Evolutionary conservation across 1,140 invertebrate species (phyloP), one percentile per base, ranked within the genome.

Genomic region (Thaumetopoea pityocampa): DNA sequence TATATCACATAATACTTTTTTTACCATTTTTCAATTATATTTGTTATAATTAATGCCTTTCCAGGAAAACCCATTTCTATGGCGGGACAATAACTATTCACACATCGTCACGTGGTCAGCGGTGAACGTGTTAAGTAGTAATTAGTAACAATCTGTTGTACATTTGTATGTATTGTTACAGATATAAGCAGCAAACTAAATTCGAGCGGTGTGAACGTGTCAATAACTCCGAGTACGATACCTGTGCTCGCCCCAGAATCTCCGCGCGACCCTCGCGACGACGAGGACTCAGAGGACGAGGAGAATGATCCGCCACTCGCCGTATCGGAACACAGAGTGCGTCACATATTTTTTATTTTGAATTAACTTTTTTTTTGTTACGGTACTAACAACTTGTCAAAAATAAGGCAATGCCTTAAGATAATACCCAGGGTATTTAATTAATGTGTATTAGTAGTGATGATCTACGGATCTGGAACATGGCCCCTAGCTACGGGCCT

Each of bases 171-270:
- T 37, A 7, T 42, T 14, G 16, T 14, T 24, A 1, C 50, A 81
- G 78, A 82, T 52, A 66, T 77, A 4, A 82, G 74, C 61, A 82
- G 72, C 54, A 79, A 79, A 33, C 29, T 82, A 15, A 82, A 79
- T 54, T 51, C 72, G 4, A 37, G 57, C 7, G 50, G 53, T 2
- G 69, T 82, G 49, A 82, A 82, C 27, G 74, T 82, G 26, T 79
- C 78, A 0, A 79, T 82, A 41, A 79, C 74, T 0, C 67, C 76
- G 16, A 69, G 64, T 33, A 28, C 57, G 0, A 26, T 55, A 10
- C 35, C 59, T 0, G 38, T 43, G 5, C 20, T 57, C 9, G 33
- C 61, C 2, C 59, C 67, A 7, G 69, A 74, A 37, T 74, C 67
- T 0, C 74, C 74, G 3, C 51, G 71, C 0, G 72, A 77, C 37